Evolutionary conservation across 2,797 vertebrate species (phyloP).

Genomic region (Semotilus atromaculatus): DNA sequence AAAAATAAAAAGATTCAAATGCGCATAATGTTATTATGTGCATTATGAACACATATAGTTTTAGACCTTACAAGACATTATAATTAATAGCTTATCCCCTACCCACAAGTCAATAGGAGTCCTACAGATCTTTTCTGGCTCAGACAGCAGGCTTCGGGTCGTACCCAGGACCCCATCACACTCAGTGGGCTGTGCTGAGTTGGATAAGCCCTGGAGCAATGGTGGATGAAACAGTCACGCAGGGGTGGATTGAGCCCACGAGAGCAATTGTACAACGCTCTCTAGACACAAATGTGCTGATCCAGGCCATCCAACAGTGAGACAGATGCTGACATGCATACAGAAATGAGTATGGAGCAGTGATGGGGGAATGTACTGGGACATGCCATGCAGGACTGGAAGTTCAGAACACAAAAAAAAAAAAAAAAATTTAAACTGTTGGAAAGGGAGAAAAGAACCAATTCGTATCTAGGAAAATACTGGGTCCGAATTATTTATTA

Average conservation of each 20-base stretch:
- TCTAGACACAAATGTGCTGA: constrained; percentile 61
- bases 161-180: constrained; percentile 1
- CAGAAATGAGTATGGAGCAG: constrained; percentile 21
- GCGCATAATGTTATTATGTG: neutral
- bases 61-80: constrained; percentile 45
- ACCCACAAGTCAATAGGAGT: constrained; percentile 2
- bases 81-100: neutral
- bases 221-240: constrained; percentile 51
- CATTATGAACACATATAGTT: neutral
- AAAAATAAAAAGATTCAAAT: neutral
- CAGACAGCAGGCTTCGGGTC: neutral
- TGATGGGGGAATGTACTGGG: constrained; percentile 36
- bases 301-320: constrained; percentile 45
- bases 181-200: constrained; percentile 38
- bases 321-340: constrained; percentile 52
- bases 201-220: constrained; percentile 52
- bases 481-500: neutral
- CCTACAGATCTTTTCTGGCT: constrained; percentile 22
- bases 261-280: constrained; percentile 56
- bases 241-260: constrained; percentile 49
- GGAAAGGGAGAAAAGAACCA: neutral
- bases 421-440: neutral
- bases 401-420: constrained; percentile 23
- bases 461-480: neutral
- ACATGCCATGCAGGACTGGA: neutral